These are phyloP conservation scores for Lepidocolaptes lacrymiger DNA, from an alignment of 2,797 vertebrate genomes.

Conservation along the genomic window DNA sequence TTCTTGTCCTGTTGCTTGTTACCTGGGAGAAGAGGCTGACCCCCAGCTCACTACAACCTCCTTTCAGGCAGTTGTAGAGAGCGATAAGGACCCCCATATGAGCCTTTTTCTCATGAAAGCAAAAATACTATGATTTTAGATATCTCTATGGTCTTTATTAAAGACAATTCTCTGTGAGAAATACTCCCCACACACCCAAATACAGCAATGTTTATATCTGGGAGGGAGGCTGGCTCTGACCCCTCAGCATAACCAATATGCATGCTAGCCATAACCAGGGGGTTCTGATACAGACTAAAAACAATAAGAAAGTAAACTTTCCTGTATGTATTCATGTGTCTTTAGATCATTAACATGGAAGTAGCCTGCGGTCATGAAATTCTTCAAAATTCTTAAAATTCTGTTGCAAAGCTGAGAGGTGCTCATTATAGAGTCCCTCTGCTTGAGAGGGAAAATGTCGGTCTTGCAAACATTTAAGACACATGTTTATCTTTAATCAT, in stretches of 20 bases:
- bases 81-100: background rate
- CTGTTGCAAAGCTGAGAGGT: background rate
- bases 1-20: background rate
- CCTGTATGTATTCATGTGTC: background rate
- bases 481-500: background rate
- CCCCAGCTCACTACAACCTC: background rate
- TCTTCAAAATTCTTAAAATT: background rate
- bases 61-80: background rate
- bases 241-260: accelerated
- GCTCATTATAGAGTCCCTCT: background rate
- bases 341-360: background rate
- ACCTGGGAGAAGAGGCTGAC: background rate
- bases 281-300: background rate
- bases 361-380: background rate
- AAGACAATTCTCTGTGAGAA: background rate
- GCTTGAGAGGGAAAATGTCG: background rate
- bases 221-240: background rate
- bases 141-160: background rate
- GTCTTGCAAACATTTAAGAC: background rate
- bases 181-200: background rate
- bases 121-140: background rate
- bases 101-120: background rate
- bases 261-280: background rate
- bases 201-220: background rate
- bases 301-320: background rate